These are phyloP conservation scores for Darevskia nairensis DNA, from an alignment of 2,797 vertebrate genomes.

Conservation along the genomic window DNA sequence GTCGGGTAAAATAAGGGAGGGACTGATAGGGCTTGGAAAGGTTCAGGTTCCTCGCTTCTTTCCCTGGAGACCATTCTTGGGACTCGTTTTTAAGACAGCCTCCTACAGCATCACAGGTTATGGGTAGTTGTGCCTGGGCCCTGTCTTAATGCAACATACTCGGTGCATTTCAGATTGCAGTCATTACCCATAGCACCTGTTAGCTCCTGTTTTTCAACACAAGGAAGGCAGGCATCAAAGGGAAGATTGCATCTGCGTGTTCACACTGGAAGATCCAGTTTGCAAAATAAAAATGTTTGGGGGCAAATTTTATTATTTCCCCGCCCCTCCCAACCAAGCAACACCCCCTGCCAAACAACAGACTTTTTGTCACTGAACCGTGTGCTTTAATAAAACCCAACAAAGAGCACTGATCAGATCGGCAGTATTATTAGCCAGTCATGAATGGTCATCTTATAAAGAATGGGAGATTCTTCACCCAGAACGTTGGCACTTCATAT, in stretches of 20 bases:
- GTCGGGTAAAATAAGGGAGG: neutral
- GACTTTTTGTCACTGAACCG: neutral
- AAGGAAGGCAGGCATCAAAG: neutral
- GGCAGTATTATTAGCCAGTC: slow-evolving; percentile 44
- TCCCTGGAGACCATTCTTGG: neutral
- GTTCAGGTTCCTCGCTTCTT: neutral
- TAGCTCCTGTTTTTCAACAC: slow-evolving; percentile 24
- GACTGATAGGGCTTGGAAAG: neutral
- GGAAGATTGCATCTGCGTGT: neutral
- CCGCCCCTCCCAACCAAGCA: neutral
- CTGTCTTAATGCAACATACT: neutral
- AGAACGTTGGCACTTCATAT: slow-evolving; percentile 47
- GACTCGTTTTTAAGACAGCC: slow-evolving; percentile 23
- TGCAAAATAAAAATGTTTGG: slow-evolving; percentile 21
- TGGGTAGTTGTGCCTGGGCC: neutral
- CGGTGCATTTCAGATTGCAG: neutral
- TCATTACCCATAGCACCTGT: slow-evolving; percentile 27
- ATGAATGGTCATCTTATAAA: slow-evolving; percentile 44
- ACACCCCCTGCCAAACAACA: neutral
- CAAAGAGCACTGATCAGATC: slow-evolving; percentile 37
- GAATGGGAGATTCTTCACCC: slow-evolving; percentile 35
- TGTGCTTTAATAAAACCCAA: slow-evolving; percentile 26
- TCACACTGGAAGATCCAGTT: slow-evolving; percentile 30
- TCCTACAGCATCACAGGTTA: neutral
- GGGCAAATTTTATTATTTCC: slow-evolving; percentile 6